Conservation (phyloP, 2,113 vertebrate genomes). For the Pseudorasbora parva region DNA sequence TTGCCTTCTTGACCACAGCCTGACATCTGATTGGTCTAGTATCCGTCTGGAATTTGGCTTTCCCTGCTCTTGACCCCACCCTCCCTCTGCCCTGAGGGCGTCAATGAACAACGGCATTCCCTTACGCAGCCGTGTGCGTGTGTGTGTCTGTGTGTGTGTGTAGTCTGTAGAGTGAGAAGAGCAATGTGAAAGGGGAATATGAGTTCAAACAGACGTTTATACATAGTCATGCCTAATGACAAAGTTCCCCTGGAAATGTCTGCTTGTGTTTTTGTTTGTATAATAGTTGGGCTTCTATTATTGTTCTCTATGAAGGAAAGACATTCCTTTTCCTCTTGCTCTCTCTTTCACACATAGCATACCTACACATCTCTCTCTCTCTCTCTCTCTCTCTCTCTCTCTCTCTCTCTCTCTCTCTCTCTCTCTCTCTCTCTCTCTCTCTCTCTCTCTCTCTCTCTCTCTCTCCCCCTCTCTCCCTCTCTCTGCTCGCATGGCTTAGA, state of each 20-base stretch:
- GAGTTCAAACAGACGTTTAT: conserved; percentile 18
- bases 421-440: conserved; percentile 15
- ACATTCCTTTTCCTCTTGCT: conserved; percentile 12
- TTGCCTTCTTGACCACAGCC: conserved; percentile 70
- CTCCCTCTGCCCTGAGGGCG: conserved; percentile 63
- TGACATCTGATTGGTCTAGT: conserved; percentile 76
- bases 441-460: conserved; percentile 39
- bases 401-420: conserved; percentile 24
- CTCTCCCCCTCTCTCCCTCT: conserved; percentile 22
- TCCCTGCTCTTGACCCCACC: conserved; percentile 70
- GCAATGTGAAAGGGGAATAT: neutral
- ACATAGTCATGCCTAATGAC: conserved; percentile 9
- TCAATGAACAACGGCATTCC: conserved; percentile 68
- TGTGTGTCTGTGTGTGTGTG: conserved; percentile 33
- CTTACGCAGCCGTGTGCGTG: conserved; percentile 32
- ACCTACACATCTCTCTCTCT: conserved; percentile 11
- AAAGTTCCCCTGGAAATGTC: neutral
- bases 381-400: conserved; percentile 33
- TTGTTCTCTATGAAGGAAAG: neutral
- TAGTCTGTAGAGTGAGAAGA: neutral
- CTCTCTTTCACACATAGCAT: conserved; percentile 34
- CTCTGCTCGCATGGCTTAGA: conserved; percentile 54
- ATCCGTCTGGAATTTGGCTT: conserved; percentile 79
- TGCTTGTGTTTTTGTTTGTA: conserved; percentile 7
- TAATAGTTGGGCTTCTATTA: conserved; percentile 16